phyloP scores from a whole-genome alignment of 2,113 vertebrate species.

The Hylia prasina region DNA sequence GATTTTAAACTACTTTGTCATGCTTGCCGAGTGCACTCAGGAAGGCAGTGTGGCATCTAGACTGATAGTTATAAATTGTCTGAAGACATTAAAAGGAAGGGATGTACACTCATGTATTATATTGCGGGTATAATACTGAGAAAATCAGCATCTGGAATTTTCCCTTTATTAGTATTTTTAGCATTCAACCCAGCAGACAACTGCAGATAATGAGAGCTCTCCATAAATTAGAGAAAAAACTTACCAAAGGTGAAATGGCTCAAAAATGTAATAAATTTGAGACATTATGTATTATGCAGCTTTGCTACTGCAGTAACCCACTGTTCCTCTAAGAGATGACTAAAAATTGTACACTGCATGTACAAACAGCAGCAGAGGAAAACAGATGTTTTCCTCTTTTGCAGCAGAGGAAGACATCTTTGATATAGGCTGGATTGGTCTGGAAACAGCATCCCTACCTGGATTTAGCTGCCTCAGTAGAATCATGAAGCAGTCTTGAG shows the following conservation, averaged over 20 bases:
- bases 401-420: neutral
- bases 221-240: neutral
- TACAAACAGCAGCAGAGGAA: neutral
- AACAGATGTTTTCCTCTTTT: neutral
- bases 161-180: neutral
- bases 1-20: neutral
- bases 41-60: neutral
- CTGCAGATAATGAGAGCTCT: neutral
- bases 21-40: neutral
- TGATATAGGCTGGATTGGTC: neutral
- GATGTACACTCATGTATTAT: neutral
- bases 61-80: neutral
- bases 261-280: neutral
- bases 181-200: neutral
- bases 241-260: neutral
- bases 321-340: neutral
- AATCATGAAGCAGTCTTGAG: neutral
- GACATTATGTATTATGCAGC: neutral
- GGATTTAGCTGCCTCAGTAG: neutral
- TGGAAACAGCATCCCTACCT: neutral
- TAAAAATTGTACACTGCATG: neutral
- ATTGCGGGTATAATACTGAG: neutral
- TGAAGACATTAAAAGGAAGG: neutral
- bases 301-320: neutral
- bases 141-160: neutral